These are phyloP conservation scores for Falcaria lacertinaria DNA, from an alignment of 2,888 invertebrate species.

Conservation along the genomic window DNA sequence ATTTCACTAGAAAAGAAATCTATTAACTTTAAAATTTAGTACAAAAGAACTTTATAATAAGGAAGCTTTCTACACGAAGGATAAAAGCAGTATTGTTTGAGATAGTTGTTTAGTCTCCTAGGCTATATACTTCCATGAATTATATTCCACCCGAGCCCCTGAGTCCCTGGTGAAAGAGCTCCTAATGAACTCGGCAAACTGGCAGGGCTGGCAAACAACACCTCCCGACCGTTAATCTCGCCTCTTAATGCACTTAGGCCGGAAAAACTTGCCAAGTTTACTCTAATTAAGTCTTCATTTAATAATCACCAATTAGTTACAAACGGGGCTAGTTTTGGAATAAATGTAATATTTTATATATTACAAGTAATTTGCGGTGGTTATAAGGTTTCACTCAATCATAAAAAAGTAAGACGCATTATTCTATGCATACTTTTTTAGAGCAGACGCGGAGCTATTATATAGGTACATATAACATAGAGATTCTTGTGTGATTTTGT, in stretches of 20 bases:
- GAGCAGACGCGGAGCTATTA: too few relatives aligned
- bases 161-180: slow-evolving; percentile 13
- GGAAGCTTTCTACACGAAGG: background rate
- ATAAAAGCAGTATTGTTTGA: background rate
- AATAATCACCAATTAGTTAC: slow-evolving; percentile 12
- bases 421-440: too few relatives aligned
- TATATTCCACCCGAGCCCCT: background rate
- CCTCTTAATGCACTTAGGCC: slow-evolving; percentile 21
- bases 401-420: too few relatives aligned
- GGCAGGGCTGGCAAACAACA: slow-evolving; percentile 28
- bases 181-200: slow-evolving; percentile 24
- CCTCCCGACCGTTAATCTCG: slow-evolving; percentile 18
- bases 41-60: background rate
- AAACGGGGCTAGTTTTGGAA: slow-evolving; percentile 8
- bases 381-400: too few relatives aligned
- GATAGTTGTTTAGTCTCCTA: background rate
- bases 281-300: slow-evolving; percentile 27
- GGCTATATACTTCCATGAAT: background rate
- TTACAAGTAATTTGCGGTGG: too few relatives aligned
- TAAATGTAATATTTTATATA: slow-evolving; percentile 5
- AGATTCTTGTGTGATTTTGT: too few relatives aligned
- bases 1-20: too few relatives aligned
- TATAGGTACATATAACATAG: too few relatives aligned
- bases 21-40: too few relatives aligned
- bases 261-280: slow-evolving; percentile 29